Evolutionary conservation across 2,113 vertebrate genomes (phyloP), one percentile per base, ranked within the genome.

Genomic region (Phoenicopterus ruber): DNA sequence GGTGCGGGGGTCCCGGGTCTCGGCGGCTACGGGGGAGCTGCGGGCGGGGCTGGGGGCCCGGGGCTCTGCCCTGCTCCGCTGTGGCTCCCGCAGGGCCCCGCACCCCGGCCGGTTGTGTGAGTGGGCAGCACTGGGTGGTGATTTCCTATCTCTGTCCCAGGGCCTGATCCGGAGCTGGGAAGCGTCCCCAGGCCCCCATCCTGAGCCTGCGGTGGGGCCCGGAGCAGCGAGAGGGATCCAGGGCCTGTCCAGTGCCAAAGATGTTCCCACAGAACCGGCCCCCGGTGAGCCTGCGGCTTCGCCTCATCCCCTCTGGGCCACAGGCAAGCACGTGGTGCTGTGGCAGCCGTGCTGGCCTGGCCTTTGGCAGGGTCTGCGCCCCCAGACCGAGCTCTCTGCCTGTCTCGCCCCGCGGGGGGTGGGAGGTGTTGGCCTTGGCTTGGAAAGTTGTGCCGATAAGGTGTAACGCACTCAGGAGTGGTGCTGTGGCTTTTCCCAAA

Each of bases 241-340:
- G 38, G 54, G 49, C 66, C 79, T 17, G 67, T 36, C 74, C 44
- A 36, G 88, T 86, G 54, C 87, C 58, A 1, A 97, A 89, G 86
- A 99, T 99, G 99, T 99, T 99, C 96, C 99, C 98, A 10, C 99
- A 99, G 96, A 99, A 99, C 97, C 97, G 99, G 97, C 97, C 98
- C 69, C 97, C 98, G 98, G 99, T 99, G 97, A 99, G 99, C 98
- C 92, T 61, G 5, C 20, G 4, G 11, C 19, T 42, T 7, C 9
- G 59, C 44, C n/a, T 34, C 29, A 9, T 55, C 24, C 46, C 36
- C 18, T 15, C 25, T 0, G 1, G 21, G 15, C n/a, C 67, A 6
- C 2, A 9, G 36, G 38, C 52, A 2, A 12, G 40, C 69, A 32
- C 17, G 1, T 8, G 74, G 38, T 15, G 32, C 57, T 10, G n/a